Base-by-base conservation (phyloP, 2,113 vertebrate species). In the Morone chrysops region DNA sequence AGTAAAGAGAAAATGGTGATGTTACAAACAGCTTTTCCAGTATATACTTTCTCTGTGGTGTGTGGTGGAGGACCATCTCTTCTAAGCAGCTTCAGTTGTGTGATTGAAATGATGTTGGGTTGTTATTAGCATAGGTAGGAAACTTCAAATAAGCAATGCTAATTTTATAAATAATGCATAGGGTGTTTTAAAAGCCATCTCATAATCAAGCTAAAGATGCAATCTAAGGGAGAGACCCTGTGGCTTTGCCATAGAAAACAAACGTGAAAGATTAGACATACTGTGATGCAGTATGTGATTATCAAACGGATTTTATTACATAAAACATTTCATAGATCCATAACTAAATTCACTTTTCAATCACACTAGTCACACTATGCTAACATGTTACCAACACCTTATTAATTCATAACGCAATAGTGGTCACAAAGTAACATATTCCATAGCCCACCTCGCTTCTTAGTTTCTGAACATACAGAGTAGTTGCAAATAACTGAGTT, bases 91-190 rank as follows among this genome's bases (percentile, higher is more conserved):
- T 54, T 40, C 53, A 38, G 16, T 20, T 56, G 43, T 45, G 38
- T 68, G 74, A 89, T 57, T 87, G 66, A 77, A 81, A 66, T 53
- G 53, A 79, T 25, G 17, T 38, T 31, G 51, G 36, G 18, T 36
- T 51, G 45, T 75, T 77, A 59, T 86, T 48, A 72, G 56, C 71
- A 66, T 71, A 78, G 80, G 70, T 71, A 62, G 72, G 63, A 43
- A 70, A 79, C 61, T 73, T 78, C 20, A 61, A 78, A 67, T 62
- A 80, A 74, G 61, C 69, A 60, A 62, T 54, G 48, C 45, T 88
- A 83, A 89, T 87, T 85, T 77, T 20, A 88, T 92, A 88, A 90
- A 92, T 92, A 89, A 92, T 91, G 86, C 84, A 89, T 78, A 75
- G 77, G 65, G 4, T 81, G 65, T 56, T 82, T 83, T 25, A 13